Base-by-base conservation (phyloP, 2,888 invertebrate genomes). In the Acronicta leporina region DNA sequence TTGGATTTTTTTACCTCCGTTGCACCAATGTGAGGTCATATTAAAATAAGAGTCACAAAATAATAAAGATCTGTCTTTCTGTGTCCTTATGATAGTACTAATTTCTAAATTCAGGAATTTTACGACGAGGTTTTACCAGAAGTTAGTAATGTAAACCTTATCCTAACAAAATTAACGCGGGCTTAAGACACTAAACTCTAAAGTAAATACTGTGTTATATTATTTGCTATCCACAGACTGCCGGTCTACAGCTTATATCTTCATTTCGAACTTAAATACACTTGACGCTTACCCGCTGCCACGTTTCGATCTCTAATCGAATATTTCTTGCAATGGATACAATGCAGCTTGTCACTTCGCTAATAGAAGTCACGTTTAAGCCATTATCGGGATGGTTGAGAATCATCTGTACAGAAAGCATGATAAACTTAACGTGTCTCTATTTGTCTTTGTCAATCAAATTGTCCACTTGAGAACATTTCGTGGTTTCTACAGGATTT, bases 331-430 rank as follows among this genome's bases (percentile, higher is more conserved):
- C 53, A 51, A 57, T 53, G 57, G 57, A 63, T 47, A 68, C 63
- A 71, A 70, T 68, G 59, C 56, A 56, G 63, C 56, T 63, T 66
- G 73, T 75, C 66, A 62, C 59, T 65, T 75, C 58, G 69, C 77
- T 80, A 84, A 85, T 82, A 77, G 78, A 69, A 84, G 87, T 88
- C 88, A 89, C 86, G 88, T 86, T 79, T 82, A 68, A 49, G 58
- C 79, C 81, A 87, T 90, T 88, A 88, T 78, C 77, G 79, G 75
- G 73, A 73, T 79, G 76, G 66, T 75, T 82, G 77, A 78, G 72
- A 82, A 74, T 81, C 82, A 79, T 79, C 68, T 64, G 62, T 57
- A 55, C 48, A 73, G 73, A 77, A 63, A 78, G 73, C 62, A 71
- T 67, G 62, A 72, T 75, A 70, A 77, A 72, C 64, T 61, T 61